A percentile compares a stretch with the other conserved stretches of the same genome.
These are phyloP conservation scores for Tetraodon nigroviridis DNA, from an alignment of 2,113 vertebrate genomes.

Conservation along the genomic window DNA sequence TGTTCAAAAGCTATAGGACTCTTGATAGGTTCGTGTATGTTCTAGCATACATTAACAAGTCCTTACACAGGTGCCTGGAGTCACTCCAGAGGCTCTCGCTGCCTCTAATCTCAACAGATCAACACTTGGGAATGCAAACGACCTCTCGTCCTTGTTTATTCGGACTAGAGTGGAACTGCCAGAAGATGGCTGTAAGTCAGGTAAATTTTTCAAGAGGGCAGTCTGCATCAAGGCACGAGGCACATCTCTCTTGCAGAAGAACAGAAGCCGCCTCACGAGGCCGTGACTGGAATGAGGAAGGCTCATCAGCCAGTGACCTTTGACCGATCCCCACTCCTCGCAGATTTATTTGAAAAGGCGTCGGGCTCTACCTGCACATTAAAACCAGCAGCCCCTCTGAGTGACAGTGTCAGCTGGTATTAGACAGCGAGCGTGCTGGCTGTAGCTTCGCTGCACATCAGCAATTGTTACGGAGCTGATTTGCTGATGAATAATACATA, in stretches of 20 bases:
- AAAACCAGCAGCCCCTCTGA: constrained; percentile 14
- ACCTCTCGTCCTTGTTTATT: constrained; percentile 58
- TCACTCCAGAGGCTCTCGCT: constrained; percentile 18
- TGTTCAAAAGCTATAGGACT: too few species aligned
- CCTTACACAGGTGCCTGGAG: constrained; percentile 7
- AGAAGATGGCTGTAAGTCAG: constrained; percentile 40
- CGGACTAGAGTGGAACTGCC: constrained; percentile 30
- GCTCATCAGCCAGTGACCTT: not conserved
- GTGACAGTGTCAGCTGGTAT: constrained; percentile 19
- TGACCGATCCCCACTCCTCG: constrained; percentile 15
- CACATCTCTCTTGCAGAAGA: constrained; percentile 19
- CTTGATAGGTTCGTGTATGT: constrained; percentile 10
- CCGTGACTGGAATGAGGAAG: constrained; percentile 3
- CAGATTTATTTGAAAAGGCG: constrained; percentile 24
- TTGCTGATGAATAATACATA: constrained; percentile 46
- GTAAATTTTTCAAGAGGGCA: constrained; percentile 42
- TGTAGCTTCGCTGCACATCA: constrained; percentile 22
- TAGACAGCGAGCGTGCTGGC: constrained; percentile 28
- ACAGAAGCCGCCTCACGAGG: constrained; percentile 7
- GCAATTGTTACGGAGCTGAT: constrained; percentile 15
- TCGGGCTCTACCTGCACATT: constrained; percentile 22
- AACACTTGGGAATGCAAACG: constrained; percentile 53
- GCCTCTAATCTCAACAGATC: constrained; percentile 27
- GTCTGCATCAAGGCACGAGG: constrained; percentile 20
- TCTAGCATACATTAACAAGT: constrained; percentile 44